Base-by-base conservation (phyloP, 2,113 vertebrate genomes). In the Upupa epops region DNA sequence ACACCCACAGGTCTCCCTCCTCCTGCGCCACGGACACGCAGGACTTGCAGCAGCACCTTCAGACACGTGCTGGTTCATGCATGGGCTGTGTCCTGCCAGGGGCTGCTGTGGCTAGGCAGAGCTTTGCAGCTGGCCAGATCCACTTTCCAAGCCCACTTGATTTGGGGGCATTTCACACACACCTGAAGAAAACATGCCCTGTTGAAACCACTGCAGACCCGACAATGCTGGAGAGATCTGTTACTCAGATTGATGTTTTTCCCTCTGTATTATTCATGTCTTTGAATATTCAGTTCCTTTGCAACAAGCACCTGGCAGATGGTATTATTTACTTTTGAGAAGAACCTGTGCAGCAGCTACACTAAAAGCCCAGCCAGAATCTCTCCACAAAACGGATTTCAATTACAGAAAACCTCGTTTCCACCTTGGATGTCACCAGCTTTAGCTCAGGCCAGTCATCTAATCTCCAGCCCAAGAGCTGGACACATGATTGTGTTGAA, bases 11-110 rank as follows among this genome's bases (percentile, higher is more conserved):
- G 31, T 36, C 32, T 49, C 15, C 32, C 32, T 49, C 15, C 32
- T 31, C 32, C 28, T 0, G 0, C 11, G 42, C 32, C 55, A 8
- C 0, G 5, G 75, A 12, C 60, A 17, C 0, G 0, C 34, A 40
- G 54, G 49, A 74, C 32, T 20, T 31, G 46, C 26, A 54, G 66
- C 29, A 90, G 61, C 76, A 45, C 25, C 21, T 3, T 10, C 14
- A 52, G 17, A 37, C 55, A 11, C 0, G 0, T 37, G 29, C 55
- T 29, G 46, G 29, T 28, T 9, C 6, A 0, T 4, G 11, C 1
- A 1, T 11, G n/a, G 24, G 9, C 16, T 61, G 56, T 4, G 4
- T 56, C 55, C 60, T 56, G 55, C 25, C 60, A 21, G 60, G 56
- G 71, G 14, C 29, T 82, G 21, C 31, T 42, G 52, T 72, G 32